Percentiles rank a stretch among this genome's conserved stretches.
Conservation (phyloP, 2,888 invertebrate genomes). For the Lutraria lutraria region DNA sequence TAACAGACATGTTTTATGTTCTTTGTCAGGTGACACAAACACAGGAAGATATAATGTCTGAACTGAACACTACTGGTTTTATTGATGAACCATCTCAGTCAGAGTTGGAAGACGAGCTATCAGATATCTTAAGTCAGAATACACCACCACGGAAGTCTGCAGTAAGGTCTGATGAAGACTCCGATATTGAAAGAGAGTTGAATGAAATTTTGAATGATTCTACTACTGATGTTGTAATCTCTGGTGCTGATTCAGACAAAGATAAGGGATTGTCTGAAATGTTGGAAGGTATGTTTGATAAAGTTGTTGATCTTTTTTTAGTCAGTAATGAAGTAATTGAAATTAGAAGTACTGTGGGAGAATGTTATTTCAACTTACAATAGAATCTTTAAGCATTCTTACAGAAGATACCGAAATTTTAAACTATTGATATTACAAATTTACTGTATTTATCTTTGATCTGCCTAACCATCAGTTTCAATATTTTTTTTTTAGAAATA, state of each 20-base stretch:
- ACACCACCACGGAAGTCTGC: slow-evolving; percentile 17
- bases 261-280: slow-evolving; percentile 39
- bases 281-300: slow-evolving; percentile 45
- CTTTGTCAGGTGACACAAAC: slow-evolving; percentile 57
- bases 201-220: slow-evolving; percentile 51
- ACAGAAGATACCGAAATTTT: no score
- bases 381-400: no score
- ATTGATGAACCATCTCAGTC: slow-evolving; percentile 64
- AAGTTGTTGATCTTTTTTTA: not conserved
- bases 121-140: slow-evolving; percentile 57
- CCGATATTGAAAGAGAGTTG: slow-evolving; percentile 44
- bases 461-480: no score
- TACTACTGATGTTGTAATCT: not conserved
- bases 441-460: no score
- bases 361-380: no score
- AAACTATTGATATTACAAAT: no score
- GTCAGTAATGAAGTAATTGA: not conserved
- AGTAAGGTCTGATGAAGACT: not conserved
- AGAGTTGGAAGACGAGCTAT: slow-evolving; percentile 71
- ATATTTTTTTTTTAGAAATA: no score
- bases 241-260: not conserved
- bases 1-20: not conserved
- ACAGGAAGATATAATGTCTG: slow-evolving; percentile 62
- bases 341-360: no score
- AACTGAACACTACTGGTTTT: slow-evolving; percentile 45